phyloP scores from a whole-genome alignment of 2,113 vertebrate genomes.

The Panthera uncia region DNA sequence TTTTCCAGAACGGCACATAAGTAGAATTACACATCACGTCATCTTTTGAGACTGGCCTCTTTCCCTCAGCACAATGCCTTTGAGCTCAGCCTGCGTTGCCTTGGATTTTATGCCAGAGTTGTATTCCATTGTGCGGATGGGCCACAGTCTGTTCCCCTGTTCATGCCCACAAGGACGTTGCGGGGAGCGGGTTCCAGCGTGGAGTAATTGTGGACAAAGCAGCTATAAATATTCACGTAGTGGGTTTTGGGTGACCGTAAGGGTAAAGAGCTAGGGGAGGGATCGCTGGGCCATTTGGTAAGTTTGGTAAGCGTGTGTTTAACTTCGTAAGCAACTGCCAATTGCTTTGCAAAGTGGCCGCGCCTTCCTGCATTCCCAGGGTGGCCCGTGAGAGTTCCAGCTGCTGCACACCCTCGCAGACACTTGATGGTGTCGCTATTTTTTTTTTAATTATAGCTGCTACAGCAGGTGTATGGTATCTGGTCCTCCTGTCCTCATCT shows the following conservation, averaged over 20 bases:
- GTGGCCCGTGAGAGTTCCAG: background rate
- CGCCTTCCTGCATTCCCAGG: rapidly evolving
- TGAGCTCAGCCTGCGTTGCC: rapidly evolving
- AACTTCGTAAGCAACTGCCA: background rate
- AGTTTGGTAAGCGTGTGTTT: background rate
- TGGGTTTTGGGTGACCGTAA: background rate
- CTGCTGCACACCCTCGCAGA: background rate
- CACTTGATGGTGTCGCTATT: background rate
- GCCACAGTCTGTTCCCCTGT: too few relatives aligned
- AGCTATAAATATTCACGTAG: background rate
- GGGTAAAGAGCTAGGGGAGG: background rate
- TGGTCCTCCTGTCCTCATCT: background rate
- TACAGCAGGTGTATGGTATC: background rate
- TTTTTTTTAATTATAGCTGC: background rate
- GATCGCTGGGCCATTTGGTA: background rate
- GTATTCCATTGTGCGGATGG: rapidly evolving
- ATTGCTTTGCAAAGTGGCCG: background rate
- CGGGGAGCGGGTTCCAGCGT: background rate
- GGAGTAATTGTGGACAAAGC: background rate
- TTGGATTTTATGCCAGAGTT: rapidly evolving
- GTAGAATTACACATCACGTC: too few relatives aligned
- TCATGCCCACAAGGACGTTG: rapidly evolving
- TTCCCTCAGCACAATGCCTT: background rate
- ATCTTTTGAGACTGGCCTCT: background rate
- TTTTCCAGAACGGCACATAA: background rate